Conservation (phyloP, 2,113 vertebrate species). For the Galemys pyrenaicus region DNA sequence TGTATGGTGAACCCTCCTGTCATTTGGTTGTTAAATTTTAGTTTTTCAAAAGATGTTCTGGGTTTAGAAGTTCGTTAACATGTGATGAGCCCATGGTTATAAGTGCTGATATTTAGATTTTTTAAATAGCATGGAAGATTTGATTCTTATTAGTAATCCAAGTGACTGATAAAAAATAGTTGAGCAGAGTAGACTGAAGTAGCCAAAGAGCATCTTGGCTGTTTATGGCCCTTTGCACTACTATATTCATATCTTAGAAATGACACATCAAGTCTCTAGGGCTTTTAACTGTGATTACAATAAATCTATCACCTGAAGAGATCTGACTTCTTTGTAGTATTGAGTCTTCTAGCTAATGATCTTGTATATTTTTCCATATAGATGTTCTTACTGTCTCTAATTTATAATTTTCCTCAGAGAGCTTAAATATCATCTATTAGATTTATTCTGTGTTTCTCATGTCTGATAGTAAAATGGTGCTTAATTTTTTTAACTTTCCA, state of each 20-base stretch:
- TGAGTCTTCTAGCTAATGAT: neutral
- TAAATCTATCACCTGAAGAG: neutral
- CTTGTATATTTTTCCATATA: neutral
- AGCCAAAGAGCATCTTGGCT: neutral
- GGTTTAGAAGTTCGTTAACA: neutral
- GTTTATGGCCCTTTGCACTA: neutral
- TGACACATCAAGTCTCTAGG: neutral
- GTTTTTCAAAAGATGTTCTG: neutral
- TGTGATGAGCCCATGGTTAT: neutral
- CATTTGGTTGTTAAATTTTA: neutral
- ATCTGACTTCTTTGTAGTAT: neutral
- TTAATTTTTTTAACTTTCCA: neutral
- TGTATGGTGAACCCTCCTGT: neutral
- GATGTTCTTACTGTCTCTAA: conserved; percentile 1
- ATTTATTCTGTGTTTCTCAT: neutral
- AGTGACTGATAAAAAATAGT: neutral
- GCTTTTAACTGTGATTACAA: neutral
- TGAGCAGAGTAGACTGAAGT: neutral
- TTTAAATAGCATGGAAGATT: neutral
- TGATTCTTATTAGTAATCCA: neutral
- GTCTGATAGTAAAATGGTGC: neutral
- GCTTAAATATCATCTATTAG: neutral
- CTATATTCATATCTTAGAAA: neutral
- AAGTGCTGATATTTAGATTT: neutral
- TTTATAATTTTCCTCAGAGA: neutral